phyloP scores from a whole-genome alignment of 2,113 vertebrate genomes.

The Felis chaus region DNA sequence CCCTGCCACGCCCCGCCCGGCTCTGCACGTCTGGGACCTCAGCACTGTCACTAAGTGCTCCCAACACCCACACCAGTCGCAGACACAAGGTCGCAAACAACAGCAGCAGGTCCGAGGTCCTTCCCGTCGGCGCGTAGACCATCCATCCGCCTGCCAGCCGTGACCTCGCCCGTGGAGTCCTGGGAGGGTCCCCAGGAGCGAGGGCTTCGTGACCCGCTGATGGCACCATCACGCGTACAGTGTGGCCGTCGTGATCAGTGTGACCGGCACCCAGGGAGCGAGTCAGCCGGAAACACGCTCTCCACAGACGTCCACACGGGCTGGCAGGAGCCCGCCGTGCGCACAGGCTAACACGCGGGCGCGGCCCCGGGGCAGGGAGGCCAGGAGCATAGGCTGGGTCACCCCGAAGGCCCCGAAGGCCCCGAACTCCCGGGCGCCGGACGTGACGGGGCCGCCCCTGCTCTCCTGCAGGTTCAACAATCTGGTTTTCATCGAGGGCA shows the following conservation, averaged over 20 bases:
- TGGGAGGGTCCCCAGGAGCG: too few relatives aligned
- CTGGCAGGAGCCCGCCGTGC: slow-evolving; percentile 52
- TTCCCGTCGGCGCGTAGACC: not conserved
- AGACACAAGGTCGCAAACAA: not conserved
- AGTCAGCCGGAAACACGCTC: not conserved
- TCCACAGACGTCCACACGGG: not conserved
- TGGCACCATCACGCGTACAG: rapidly evolving
- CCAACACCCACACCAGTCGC: rapidly evolving
- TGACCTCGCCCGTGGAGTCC: not conserved
- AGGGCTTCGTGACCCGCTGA: too few relatives aligned
- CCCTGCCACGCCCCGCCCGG: rapidly evolving
- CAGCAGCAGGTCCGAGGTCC: too few relatives aligned
- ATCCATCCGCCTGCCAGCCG: not conserved
- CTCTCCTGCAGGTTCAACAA: slow-evolving; percentile 79
- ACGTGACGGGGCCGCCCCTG: slow-evolving; percentile 76
- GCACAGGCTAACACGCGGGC: not conserved
- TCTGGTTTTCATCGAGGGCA: slow-evolving; percentile 84
- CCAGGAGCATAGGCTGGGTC: not conserved
- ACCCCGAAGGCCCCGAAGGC: not conserved
- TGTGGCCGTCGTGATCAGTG: not conserved
- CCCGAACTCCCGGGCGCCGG: not conserved
- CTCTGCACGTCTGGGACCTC: not conserved
- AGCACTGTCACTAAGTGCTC: not conserved
- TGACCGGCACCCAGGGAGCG: slow-evolving; percentile 1
- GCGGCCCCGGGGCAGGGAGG: not conserved